Conservation (phyloP, 2,888 invertebrate genomes). For the Eurytoma californica region DNA sequence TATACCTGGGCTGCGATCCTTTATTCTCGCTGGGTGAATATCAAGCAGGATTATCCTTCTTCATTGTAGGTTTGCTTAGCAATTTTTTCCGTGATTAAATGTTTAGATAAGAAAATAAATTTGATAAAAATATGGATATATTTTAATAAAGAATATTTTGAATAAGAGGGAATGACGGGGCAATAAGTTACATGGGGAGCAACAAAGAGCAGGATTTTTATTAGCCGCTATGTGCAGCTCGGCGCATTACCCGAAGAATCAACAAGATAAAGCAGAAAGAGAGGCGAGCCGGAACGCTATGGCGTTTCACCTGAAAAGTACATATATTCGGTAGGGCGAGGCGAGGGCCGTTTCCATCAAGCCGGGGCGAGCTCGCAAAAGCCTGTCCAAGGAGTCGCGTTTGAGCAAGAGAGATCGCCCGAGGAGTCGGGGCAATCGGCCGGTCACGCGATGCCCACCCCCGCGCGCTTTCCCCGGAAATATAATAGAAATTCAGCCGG, state of each 20-base stretch:
- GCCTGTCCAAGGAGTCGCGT: conserved; percentile 27
- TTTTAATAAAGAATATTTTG: too few species aligned
- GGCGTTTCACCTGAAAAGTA: conserved; percentile 34
- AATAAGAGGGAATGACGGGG: too few species aligned
- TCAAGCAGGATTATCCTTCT: too few species aligned
- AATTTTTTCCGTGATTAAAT: too few species aligned
- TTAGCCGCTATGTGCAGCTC: too few species aligned
- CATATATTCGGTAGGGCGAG: conserved; percentile 21
- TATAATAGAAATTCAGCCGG: conserved; percentile 68
- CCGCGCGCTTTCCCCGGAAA: conserved; percentile 62
- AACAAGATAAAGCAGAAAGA: conserved; percentile 4
- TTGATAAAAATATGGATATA: too few species aligned
- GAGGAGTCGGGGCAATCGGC: conserved; percentile 57
- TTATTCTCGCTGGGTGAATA: neutral
- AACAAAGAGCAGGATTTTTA: too few species aligned
- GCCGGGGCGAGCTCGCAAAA: neutral
- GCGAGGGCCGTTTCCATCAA: conserved; percentile 26
- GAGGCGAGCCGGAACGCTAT: neutral
- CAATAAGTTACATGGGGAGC: too few species aligned
- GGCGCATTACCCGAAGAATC: neutral
- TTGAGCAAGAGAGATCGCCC: conserved; percentile 54
- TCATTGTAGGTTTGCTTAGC: too few species aligned
- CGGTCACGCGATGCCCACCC: conserved; percentile 67
- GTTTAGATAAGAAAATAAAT: too few species aligned
- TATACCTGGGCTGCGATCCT: neutral